A percentile compares a stretch with the other conserved stretches of the same genome.
These are phyloP conservation scores for Microcebus jonahi DNA, from an alignment of 2,113 vertebrate genomes.

Conservation along the genomic window DNA sequence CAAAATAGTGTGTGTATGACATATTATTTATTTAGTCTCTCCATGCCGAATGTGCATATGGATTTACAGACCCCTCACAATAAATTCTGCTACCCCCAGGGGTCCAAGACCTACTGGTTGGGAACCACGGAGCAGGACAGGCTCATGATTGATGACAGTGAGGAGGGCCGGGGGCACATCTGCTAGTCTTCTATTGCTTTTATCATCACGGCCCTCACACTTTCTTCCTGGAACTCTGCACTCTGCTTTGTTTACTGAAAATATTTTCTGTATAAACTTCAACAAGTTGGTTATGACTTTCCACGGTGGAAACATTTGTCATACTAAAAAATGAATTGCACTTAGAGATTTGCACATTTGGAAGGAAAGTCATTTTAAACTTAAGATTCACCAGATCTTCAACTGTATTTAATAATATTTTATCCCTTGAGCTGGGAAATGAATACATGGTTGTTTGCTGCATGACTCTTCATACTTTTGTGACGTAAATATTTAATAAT, in stretches of 20 bases:
- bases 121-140: constrained; percentile 14
- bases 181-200: constrained; percentile 58
- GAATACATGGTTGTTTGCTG: neutral
- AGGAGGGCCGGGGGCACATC: constrained; percentile 60
- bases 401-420: neutral
- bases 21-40: constrained; percentile 78
- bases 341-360: neutral
- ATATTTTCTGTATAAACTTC: constrained; percentile 73
- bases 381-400: neutral
- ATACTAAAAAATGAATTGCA: constrained; percentile 3
- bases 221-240: constrained; percentile 46
- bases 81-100: constrained; percentile 69
- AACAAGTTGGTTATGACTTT: constrained; percentile 64
- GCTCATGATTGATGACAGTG: constrained; percentile 66
- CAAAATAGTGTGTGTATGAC: constrained; percentile 35
- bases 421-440: neutral
- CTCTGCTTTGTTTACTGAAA: constrained; percentile 70
- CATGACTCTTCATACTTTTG: neutral
- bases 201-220: constrained; percentile 43
- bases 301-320: constrained; percentile 41
- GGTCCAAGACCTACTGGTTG: constrained; percentile 60
- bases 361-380: constrained; percentile 30
- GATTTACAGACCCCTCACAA: constrained; percentile 54
- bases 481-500: neutral
- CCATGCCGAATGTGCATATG: constrained; percentile 45